phyloP scores from a whole-genome alignment of 1,140 invertebrate species.

The Pollicipes pollicipes region DNA sequence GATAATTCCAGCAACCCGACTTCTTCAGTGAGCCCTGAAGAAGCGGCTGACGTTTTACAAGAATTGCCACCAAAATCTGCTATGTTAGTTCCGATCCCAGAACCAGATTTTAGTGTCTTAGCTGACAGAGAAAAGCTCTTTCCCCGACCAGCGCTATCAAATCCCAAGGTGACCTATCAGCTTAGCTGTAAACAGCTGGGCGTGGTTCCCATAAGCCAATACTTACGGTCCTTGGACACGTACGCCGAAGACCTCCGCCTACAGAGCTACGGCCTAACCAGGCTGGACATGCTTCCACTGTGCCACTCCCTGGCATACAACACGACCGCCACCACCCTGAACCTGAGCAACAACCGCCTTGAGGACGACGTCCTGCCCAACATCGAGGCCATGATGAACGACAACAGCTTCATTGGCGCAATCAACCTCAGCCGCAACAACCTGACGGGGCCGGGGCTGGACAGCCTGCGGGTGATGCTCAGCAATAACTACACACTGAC shows the following conservation, averaged over 20 bases:
- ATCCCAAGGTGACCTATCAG: neutral
- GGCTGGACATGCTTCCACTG: neutral
- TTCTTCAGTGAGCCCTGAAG: neutral
- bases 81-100: neutral
- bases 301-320: neutral
- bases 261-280: neutral
- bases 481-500: neutral
- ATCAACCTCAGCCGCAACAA: neutral
- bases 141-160: neutral
- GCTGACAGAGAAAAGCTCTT: neutral
- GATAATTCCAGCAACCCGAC: no score
- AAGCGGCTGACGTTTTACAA: neutral
- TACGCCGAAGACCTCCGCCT: neutral
- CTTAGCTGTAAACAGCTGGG: neutral
- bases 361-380: neutral
- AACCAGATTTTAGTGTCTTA: neutral
- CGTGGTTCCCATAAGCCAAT: neutral
- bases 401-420: neutral
- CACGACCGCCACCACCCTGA: neutral
- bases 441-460: neutral
- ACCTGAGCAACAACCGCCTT: neutral
- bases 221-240: neutral
- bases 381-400: neutral
- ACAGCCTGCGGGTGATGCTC: neutral
- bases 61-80: neutral